Percentiles rank a stretch among this genome's conserved stretches.
phyloP scores from a whole-genome alignment of 2,888 invertebrate species.

The Agrotis exclamationis region DNA sequence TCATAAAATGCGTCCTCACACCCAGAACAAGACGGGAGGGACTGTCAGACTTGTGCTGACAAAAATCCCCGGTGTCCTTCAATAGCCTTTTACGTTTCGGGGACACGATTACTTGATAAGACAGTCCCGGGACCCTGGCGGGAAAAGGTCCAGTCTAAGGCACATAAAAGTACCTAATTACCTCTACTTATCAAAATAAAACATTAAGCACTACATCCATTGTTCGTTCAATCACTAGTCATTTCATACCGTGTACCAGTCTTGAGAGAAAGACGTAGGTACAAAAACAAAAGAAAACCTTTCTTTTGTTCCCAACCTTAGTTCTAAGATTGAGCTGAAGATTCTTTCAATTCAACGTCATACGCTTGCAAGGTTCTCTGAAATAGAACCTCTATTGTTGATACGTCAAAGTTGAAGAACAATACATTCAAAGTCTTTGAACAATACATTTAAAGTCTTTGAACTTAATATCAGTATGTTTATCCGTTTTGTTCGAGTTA shows the following conservation, averaged over 20 bases:
- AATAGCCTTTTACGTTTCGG: too few relatives aligned
- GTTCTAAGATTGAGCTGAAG: constrained; percentile 47
- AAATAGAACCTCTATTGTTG: constrained; percentile 37
- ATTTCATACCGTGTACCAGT: constrained; percentile 11
- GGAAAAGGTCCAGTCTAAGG: too few relatives aligned
- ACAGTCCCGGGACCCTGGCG: too few relatives aligned
- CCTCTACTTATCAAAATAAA: not conserved
- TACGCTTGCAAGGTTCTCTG: constrained; percentile 20
- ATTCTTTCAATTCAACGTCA: constrained; percentile 52
- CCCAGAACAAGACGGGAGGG: too few relatives aligned
- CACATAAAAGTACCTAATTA: too few relatives aligned
- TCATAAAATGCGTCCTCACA: too few relatives aligned
- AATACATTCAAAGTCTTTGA: constrained; percentile 33
- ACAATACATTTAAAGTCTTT: constrained; percentile 31
- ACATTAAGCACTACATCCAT: not conserved
- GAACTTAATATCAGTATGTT: constrained; percentile 29
- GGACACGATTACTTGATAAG: too few relatives aligned
- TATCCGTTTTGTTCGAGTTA: not conserved
- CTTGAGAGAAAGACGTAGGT: constrained; percentile 6
- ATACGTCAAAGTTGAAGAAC: constrained; percentile 34
- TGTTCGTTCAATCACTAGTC: constrained; percentile 25
- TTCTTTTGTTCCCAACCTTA: constrained; percentile 33
- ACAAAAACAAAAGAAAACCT: constrained; percentile 27
- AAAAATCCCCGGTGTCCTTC: too few relatives aligned
- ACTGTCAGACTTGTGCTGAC: too few relatives aligned